Conservation (phyloP, 2,888 invertebrate species). For the Xiphydria camelus region DNA sequence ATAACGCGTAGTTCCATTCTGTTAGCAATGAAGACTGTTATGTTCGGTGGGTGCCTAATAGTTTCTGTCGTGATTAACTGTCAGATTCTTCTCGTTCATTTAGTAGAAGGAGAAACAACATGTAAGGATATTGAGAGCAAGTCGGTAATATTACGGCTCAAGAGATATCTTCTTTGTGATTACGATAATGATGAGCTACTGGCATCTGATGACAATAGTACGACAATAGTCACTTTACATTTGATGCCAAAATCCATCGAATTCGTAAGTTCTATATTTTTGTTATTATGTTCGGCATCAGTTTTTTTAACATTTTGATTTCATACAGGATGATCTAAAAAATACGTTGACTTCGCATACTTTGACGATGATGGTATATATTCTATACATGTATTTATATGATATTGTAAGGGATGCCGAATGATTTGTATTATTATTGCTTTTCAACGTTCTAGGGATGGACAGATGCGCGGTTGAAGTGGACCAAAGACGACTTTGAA, state of each 20-base stretch:
- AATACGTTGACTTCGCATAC: constrained; percentile 35
- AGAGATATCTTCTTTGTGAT: constrained; percentile 62
- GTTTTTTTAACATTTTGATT: not conserved
- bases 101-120: too few relatives aligned
- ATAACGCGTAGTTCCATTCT: not conserved
- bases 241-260: constrained; percentile 64
- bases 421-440: too few relatives aligned
- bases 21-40: not conserved
- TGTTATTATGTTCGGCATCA: not conserved
- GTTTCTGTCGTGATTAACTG: too few relatives aligned
- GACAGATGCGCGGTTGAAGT: constrained; percentile 72
- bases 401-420: too few relatives aligned
- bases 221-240: constrained; percentile 62
- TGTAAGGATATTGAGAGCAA: constrained; percentile 34
- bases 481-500: constrained; percentile 72
- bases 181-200: constrained; percentile 64
- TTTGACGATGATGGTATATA: constrained; percentile 40
- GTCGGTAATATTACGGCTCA: constrained; percentile 52
- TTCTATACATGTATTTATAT: too few relatives aligned
- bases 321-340: constrained; percentile 29
- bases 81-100: too few relatives aligned
- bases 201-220: constrained; percentile 58
- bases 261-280: constrained; percentile 39
- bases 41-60: too few relatives aligned
- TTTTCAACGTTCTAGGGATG: constrained; percentile 60